Evolutionary conservation across 2,888 invertebrate species (phyloP), one percentile per base, ranked within the genome.

Genomic region (Gastrophysa polygoni): DNA sequence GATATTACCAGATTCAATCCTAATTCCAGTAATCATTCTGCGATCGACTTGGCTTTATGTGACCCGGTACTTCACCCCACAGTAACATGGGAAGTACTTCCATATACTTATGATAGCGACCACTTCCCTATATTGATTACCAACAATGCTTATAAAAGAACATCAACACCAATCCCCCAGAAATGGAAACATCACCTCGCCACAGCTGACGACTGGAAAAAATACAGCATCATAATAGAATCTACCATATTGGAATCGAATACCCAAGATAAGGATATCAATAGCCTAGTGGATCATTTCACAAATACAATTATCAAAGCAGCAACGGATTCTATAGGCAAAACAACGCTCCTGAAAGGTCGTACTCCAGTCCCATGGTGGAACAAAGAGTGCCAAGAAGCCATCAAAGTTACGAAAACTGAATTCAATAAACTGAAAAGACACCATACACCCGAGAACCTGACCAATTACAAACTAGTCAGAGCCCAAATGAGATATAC

Each of bases 71-170:
- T 48, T 21, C 24, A n/a, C 21, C 18, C 18, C 8, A 24, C 48
- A 21, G n/a, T 48, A 18, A 24, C 48, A 10, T 48, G 48, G 48
- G 21, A 20, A 21, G 21, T 48, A 16, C 46, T 47, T 18, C 21
- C 48, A n/a, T 48, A 24, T 48, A 24, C 48, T 11, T 48, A 48
- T 48, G 46, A 47, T 47, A 47, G 46, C 17, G 28, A 48, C 48
- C 48, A 48, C 18, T 48, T 48, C 14, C 48, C 48, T n/a, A 48
- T 48, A 18, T 18, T 24, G n/a, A 48, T 48, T 24, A 48, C n/a
- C 21, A 48, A 21, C 24, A 24, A 48, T 17, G 18, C 17, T 18
- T 20, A 47, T 46, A 46, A 16, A 18, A 20, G 20, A 46, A 46
- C 46, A 46, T 17, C 46, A 11, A 17, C 17, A 46, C 17, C 20